Base-by-base conservation (phyloP, 2,888 invertebrate genomes). In the Rhagonycha fulva region DNA sequence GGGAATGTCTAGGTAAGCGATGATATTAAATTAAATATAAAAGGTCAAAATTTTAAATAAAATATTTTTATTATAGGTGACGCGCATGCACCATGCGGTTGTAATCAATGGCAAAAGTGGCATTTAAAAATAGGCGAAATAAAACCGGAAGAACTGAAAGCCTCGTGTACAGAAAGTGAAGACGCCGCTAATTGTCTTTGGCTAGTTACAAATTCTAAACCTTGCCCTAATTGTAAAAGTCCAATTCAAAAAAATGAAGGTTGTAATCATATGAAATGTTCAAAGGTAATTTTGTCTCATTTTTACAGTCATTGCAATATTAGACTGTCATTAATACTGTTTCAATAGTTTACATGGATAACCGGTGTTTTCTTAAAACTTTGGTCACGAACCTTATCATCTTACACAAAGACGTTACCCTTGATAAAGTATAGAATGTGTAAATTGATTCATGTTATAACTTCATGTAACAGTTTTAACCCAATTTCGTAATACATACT, bases 191-290 rank as follows among this genome's bases (percentile, higher is more conserved):
- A 93, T 84, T 91, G 91, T 83, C 86, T 93, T 61, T 93, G 93
- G 93, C 87, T 93, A 76, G 92, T 93, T 14, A 92, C 93, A 14
- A 92, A 93, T 86, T 92, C 92, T 4, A 93, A 93, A 83, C 91
- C 92, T 0, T 93, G 93, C 84, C 93, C 93, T 26, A 92, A 92
- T 84, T 93, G 93, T 84, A 91, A 92, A 81, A 91, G 92, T 80
- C 93, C 93, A 4, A 93, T 93, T 77, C 93, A 93, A 86, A 93
- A 93, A 84, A 93, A 92, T 83, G 93, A 93, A 86, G 93, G 91
- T 14, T 93, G 93, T 85, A 93, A 93, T 84, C 93, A 93, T 84
- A 93, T 93, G 91, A 93, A 92, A 84, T 93, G 93, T 85, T 92
- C 91, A 69, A 93, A 93, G 89, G 92, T 92, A 85, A 80, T 60